phyloP scores from a whole-genome alignment of 2,113 vertebrate species.

The Lagopus muta region DNA sequence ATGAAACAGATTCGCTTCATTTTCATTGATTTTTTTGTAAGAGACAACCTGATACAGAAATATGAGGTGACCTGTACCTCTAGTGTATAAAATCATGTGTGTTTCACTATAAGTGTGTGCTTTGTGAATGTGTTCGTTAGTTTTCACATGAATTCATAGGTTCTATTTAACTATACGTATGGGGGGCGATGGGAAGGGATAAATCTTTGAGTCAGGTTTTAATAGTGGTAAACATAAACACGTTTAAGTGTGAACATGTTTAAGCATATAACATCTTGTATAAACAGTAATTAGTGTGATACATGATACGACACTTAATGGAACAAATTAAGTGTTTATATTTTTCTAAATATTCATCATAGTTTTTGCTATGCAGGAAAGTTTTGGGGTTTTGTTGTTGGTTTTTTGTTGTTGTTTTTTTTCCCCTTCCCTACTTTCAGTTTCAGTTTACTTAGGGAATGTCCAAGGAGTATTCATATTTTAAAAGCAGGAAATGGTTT shows the following conservation, averaged over 20 bases:
- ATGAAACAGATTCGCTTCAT: background rate
- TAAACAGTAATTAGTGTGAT: background rate
- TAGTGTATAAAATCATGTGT: background rate
- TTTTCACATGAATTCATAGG: background rate
- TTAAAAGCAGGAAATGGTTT: background rate
- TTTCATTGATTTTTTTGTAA: background rate
- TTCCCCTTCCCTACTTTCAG: background rate
- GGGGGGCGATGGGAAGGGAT: background rate
- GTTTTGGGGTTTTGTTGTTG: no score
- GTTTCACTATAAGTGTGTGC: background rate
- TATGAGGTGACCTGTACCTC: background rate
- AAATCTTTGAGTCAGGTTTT: background rate
- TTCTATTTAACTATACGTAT: background rate
- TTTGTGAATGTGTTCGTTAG: background rate
- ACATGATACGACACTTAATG: background rate
- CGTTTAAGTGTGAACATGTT: background rate
- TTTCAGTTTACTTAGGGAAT: constrained; percentile 10
- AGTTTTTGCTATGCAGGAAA: background rate
- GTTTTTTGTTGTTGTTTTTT: background rate
- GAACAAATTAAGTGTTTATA: background rate
- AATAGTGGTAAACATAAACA: background rate
- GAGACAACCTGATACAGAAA: background rate
- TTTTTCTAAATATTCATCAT: background rate
- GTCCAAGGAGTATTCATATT: background rate
- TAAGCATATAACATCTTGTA: background rate